These are phyloP conservation scores for Microctenopoma steveboyesi DNA, from an alignment of 2,797 vertebrate species.

Conservation along the genomic window DNA sequence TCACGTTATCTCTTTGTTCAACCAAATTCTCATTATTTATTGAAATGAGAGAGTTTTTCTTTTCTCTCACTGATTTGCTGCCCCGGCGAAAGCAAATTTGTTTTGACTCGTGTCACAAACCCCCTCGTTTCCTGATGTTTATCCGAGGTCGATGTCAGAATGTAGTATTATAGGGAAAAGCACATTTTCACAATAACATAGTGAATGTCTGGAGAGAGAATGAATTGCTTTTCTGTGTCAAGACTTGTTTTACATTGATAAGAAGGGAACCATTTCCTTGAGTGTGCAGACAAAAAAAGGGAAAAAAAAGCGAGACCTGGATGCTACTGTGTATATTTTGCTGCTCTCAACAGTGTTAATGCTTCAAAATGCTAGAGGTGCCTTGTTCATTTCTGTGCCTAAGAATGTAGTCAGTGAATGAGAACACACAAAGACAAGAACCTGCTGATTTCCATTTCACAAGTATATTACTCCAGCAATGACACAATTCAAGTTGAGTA, in stretches of 20 bases:
- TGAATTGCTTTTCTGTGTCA: constrained; percentile 69
- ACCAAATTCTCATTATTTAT: constrained; percentile 78
- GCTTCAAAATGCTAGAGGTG: constrained; percentile 85
- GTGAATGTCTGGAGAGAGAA: constrained; percentile 76
- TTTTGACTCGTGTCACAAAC: constrained; percentile 57
- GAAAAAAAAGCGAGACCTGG: constrained; percentile 67
- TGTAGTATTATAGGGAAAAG: constrained; percentile 76
- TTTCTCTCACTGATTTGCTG: constrained; percentile 55
- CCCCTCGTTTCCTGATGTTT: constrained; percentile 53
- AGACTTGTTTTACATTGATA: constrained; percentile 61
- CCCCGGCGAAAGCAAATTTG: constrained; percentile 62
- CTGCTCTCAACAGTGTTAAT: constrained; percentile 82
- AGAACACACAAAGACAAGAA: constrained; percentile 65
- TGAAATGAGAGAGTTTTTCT: constrained; percentile 56
- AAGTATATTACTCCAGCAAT: constrained; percentile 64
- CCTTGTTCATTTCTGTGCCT: constrained; percentile 87
- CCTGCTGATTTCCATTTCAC: constrained; percentile 68
- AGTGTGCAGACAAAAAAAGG: constrained; percentile 53
- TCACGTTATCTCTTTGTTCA: constrained; percentile 84
- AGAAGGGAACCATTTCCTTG: constrained; percentile 66
- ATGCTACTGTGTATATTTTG: constrained; percentile 81
- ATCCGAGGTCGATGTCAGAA: constrained; percentile 70
- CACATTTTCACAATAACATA: constrained; percentile 79
- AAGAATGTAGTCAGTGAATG: constrained; percentile 74
- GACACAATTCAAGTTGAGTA: constrained; percentile 65